Evolutionary conservation across 2,113 vertebrate species (phyloP).

Genomic region (Phyllopteryx taeniolatus): DNA sequence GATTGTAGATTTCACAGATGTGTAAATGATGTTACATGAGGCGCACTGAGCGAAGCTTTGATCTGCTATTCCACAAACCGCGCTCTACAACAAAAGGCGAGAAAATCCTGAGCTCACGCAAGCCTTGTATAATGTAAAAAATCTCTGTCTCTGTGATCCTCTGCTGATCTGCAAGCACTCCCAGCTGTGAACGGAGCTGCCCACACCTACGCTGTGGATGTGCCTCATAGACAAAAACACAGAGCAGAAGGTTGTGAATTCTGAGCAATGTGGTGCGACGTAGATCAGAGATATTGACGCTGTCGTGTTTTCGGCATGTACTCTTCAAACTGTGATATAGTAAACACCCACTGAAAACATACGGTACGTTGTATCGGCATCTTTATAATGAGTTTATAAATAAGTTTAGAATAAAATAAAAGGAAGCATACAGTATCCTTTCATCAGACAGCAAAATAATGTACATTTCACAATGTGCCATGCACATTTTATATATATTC

Average conservation of each 20-base stretch:
- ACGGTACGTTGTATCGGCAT: too few relatives aligned
- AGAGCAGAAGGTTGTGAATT: constrained; percentile 20
- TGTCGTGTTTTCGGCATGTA: neutral
- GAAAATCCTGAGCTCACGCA: constrained; percentile 66
- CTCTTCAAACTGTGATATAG: neutral
- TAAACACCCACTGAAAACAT: too few relatives aligned
- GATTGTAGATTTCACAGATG: constrained; percentile 70
- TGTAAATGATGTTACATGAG: constrained; percentile 70
- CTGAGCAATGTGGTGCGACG: neutral
- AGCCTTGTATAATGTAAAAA: constrained; percentile 61
- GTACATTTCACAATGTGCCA: too few relatives aligned
- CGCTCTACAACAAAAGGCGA: constrained; percentile 61
- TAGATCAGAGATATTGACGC: neutral
- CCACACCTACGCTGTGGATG: constrained; percentile 33
- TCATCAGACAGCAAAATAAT: too few relatives aligned
- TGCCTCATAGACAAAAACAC: constrained; percentile 43
- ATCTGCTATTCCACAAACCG: constrained; percentile 67
- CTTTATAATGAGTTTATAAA: too few relatives aligned
- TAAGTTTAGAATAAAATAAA: too few relatives aligned
- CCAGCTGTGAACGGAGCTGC: constrained; percentile 40
- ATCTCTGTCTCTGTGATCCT: constrained; percentile 55
- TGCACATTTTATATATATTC: neutral
- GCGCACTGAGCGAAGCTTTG: constrained; percentile 62
- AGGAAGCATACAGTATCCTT: too few relatives aligned
- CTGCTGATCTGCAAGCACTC: constrained; percentile 45